phyloP scores from a whole-genome alignment of 2,113 vertebrate genomes.

The Mus musculus region GRCm39 chr10:98447501-98448000 shows the following conservation, averaged over 20 bases:
- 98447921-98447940: slow-evolving; percentile 70
- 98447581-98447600: neutral
- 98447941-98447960: slow-evolving; percentile 38
- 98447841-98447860: slow-evolving; percentile 23
- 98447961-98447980: slow-evolving; percentile 40
- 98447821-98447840: slow-evolving; percentile 16
- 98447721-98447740: neutral
- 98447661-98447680: neutral
- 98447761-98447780: neutral
- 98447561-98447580: neutral
- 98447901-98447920: slow-evolving; percentile 59
- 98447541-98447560: neutral
- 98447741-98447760: neutral
- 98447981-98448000: slow-evolving; percentile 62
- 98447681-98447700: neutral
- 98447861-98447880: slow-evolving; percentile 39
- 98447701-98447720: neutral
- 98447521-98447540: neutral
- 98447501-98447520: neutral
- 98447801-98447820: slow-evolving; percentile 48
- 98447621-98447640: neutral
- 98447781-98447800: neutral
- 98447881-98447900: slow-evolving; percentile 52
- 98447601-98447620: neutral
- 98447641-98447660: no score